phyloP scores from a whole-genome alignment of 2,888 invertebrate genomes.

The Archaeoteleia sp. region DNA sequence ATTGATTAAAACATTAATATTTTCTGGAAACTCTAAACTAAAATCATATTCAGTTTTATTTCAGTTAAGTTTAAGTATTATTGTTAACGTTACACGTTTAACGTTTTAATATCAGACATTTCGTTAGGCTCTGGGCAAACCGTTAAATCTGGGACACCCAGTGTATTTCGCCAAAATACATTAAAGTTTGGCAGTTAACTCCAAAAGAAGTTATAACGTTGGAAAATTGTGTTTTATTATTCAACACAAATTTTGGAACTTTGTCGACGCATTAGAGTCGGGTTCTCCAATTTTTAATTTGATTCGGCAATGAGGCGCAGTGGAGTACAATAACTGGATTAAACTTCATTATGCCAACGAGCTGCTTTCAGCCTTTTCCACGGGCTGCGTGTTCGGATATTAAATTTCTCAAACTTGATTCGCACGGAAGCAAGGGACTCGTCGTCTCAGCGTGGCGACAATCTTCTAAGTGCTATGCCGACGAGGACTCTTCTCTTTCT shows the following conservation, averaged over 20 bases:
- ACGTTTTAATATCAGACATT: too few species aligned
- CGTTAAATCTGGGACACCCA: too few species aligned
- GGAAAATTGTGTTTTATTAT: constrained; percentile 16
- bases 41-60: too few species aligned
- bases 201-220: too few species aligned
- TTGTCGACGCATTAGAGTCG: constrained; percentile 17
- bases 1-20: too few species aligned
- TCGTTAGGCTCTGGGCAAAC: too few species aligned
- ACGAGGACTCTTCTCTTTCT: constrained; percentile 7
- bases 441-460: constrained; percentile 44
- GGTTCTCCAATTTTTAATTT: constrained; percentile 43
- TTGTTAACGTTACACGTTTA: too few species aligned
- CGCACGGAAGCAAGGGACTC: constrained; percentile 27
- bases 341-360: constrained; percentile 54
- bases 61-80: too few species aligned
- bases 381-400: constrained; percentile 54
- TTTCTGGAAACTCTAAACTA: too few species aligned
- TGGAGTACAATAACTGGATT: constrained; percentile 53
- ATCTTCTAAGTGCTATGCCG: constrained; percentile 56
- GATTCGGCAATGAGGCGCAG: constrained; percentile 32
- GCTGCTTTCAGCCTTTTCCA: constrained; percentile 46
- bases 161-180: too few species aligned
- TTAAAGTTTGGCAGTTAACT: too few species aligned
- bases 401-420: constrained; percentile 59
- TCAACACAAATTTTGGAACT: constrained; percentile 27